These are phyloP conservation scores for Platalea minor DNA, from an alignment of 2,797 vertebrate species.

Conservation along the genomic window DNA sequence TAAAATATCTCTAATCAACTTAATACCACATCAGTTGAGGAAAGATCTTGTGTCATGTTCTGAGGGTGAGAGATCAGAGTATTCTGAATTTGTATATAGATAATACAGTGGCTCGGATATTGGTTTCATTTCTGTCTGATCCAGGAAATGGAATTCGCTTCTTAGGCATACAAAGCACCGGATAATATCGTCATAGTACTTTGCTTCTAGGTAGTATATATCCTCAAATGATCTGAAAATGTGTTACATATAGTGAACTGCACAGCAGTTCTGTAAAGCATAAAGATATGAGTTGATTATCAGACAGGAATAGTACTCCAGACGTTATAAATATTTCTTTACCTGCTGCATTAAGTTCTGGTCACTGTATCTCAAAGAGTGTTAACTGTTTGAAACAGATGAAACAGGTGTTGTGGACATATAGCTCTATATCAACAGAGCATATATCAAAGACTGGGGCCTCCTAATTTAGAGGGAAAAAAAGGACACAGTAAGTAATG, in stretches of 20 bases:
- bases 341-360: background rate
- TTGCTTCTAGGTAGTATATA: conserved; percentile 15
- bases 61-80: conserved; percentile 14
- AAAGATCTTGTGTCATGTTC: conserved; percentile 11
- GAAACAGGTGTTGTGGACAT: background rate
- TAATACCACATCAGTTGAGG: conserved; percentile 13
- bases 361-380: background rate
- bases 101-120: background rate
- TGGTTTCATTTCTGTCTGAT: conserved; percentile 46
- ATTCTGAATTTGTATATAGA: conserved; percentile 14
- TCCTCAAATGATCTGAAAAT: conserved; percentile 35
- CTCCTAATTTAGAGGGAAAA: background rate
- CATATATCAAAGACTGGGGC: background rate
- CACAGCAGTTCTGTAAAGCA: background rate
- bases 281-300: conserved; percentile 3
- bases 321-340: background rate
- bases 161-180: background rate
- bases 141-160: conserved; percentile 11
- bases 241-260: background rate
- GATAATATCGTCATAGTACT: background rate
- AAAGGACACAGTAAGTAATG: background rate
- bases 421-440: background rate
- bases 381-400: background rate
- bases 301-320: background rate
- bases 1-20: conserved; percentile 38